phyloP scores from a whole-genome alignment of 2,888 invertebrate species.

The Physocephala rufipes region DNA sequence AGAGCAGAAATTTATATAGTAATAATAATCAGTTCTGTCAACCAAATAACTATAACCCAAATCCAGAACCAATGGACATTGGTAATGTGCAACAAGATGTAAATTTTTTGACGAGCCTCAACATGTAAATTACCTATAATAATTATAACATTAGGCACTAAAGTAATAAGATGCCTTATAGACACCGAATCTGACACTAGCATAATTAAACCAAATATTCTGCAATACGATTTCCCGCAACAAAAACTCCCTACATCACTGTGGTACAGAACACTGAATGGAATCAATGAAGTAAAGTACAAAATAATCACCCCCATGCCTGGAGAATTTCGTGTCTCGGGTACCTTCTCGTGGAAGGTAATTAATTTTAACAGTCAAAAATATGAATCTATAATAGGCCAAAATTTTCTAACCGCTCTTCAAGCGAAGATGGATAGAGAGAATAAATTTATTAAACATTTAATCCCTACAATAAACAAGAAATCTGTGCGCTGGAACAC shows the following conservation, averaged over 20 bases:
- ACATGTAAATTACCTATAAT: slow-evolving; percentile 11
- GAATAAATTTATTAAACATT: slow-evolving; percentile 3
- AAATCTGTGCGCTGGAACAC: not conserved
- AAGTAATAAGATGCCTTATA: slow-evolving; percentile 1
- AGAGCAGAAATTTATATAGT: too few species aligned
- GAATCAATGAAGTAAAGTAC: not conserved
- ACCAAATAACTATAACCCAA: too few species aligned
- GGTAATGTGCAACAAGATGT: not conserved
- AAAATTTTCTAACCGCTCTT: slow-evolving; percentile 13
- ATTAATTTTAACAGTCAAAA: slow-evolving; percentile 13
- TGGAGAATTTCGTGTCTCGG: not conserved
- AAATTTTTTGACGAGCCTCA: slow-evolving; percentile 11
- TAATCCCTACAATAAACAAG: not conserved
- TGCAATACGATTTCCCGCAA: not conserved
- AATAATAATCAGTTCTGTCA: too few species aligned
- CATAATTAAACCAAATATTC: slow-evolving; percentile 1
- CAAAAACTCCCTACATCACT: not conserved
- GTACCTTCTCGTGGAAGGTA: slow-evolving; percentile 5
- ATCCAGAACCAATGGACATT: too few species aligned
- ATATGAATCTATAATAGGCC: not conserved
- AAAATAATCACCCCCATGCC: slow-evolving; percentile 3
- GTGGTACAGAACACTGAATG: slow-evolving; percentile 7
- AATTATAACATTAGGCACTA: not conserved
- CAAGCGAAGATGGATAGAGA: slow-evolving; percentile 31
- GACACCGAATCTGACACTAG: not conserved